Evolutionary conservation across 2,113 vertebrate species (phyloP), one percentile per base, ranked within the genome.

Genomic region (Garra rufa): DNA sequence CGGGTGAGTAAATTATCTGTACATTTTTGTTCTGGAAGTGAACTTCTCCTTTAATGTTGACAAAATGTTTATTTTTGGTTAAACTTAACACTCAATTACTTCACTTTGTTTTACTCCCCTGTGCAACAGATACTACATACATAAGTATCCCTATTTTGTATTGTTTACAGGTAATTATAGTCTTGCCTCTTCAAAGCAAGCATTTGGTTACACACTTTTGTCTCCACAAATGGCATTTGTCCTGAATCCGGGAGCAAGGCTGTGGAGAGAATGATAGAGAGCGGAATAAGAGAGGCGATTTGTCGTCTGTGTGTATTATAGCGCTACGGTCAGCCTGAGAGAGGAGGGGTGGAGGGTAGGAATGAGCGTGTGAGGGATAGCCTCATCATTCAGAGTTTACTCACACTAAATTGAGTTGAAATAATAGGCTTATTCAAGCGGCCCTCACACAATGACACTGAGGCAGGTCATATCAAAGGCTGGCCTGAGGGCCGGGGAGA

Each of bases 401-500:
- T 95, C 92, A 91, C 92, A 94, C 91, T 94, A 93, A 95, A 95
- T 94, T 94, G 92, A 94, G 93, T 94, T 94, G 92, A 95, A 94
- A 95, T 95, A 95, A 95, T 95, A 93, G 93, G 91, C 90, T 94
- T 94, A 94, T 92, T 93, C 91, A 88, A 88, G 67, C 43, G 21
- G 76, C 61, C 52, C 83, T 43, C 71, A 76, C 61, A 86, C 78
- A 88, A 81, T 86, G 84, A 71, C 61, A 55, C 79, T 17, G 73
- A 83, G 82, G 73, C 79, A 85, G 85, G 81, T 81, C 91, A 92
- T 94, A 93, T 94, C 91, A 93, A 93, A 92, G 91, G 88, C 89
- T 90, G 88, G 90, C 92, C 93, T 89, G 38, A 63, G 90, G 89
- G 93, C 91, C 89, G 43, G 30, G 73, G 52, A 74, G 88, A 92